Percentiles rank a stretch among this genome's conserved stretches.
Conservation (phyloP, 2,888 invertebrate genomes). For the Drosophila seclusa region DNA sequence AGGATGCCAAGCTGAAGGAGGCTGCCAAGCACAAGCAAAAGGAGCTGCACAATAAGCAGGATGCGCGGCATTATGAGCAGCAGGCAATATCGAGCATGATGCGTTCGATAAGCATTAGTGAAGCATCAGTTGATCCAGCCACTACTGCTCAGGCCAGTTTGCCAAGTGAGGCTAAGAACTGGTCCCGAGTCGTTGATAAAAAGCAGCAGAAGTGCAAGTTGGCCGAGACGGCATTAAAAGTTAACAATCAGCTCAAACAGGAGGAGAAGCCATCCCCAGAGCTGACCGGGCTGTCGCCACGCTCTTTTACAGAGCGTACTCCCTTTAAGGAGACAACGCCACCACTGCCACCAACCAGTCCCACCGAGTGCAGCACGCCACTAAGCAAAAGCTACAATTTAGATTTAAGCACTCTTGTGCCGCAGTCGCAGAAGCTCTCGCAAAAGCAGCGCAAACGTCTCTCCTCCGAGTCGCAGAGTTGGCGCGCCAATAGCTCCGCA, state of each 20-base stretch:
- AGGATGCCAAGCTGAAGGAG: slow-evolving; percentile 56
- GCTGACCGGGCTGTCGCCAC: slow-evolving; percentile 79
- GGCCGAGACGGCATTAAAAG: slow-evolving; percentile 62
- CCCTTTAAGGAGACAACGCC: slow-evolving; percentile 51
- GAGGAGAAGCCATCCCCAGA: slow-evolving; percentile 85
- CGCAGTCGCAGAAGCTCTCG: slow-evolving; percentile 85
- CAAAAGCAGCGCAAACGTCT: slow-evolving; percentile 87
- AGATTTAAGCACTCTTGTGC: slow-evolving; percentile 80
- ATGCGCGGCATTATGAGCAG: slow-evolving; percentile 82
- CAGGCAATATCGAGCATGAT: slow-evolving; percentile 83
- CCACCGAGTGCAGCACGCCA: slow-evolving; percentile 46
- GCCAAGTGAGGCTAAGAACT: slow-evolving; percentile 73
- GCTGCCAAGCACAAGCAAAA: slow-evolving; percentile 66
- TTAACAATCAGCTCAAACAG: slow-evolving; percentile 85
- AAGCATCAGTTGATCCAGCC: slow-evolving; percentile 43
- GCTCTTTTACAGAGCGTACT: slow-evolving; percentile 64
- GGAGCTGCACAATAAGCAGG: slow-evolving; percentile 71
- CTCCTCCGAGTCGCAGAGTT: slow-evolving; percentile 83
- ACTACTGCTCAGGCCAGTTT: slow-evolving; percentile 48
- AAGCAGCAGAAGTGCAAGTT: slow-evolving; percentile 85
- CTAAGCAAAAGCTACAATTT: slow-evolving; percentile 71
- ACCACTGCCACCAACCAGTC: slow-evolving; percentile 20
- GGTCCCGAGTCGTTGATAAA: slow-evolving; percentile 85
- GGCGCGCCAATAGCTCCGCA: slow-evolving; percentile 61
- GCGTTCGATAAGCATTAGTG: slow-evolving; percentile 75